Percentiles rank a stretch among this genome's conserved stretches.
Evolutionary conservation across 2,113 vertebrate species (phyloP).

Genomic region (Poicephalus gulielmi): DNA sequence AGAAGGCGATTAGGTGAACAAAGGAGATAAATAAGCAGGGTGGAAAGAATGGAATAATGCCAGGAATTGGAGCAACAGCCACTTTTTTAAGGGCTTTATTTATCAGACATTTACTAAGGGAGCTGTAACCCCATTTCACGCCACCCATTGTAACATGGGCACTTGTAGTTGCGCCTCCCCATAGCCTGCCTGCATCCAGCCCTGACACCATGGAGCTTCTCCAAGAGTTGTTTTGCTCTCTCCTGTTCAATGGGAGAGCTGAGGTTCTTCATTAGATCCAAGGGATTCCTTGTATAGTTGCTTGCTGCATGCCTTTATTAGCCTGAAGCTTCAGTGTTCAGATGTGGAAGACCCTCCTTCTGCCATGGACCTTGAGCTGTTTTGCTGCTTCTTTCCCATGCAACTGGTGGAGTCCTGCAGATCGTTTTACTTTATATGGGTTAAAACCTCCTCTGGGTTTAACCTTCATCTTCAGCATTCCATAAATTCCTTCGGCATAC

Average conservation of each 20-base stretch:
- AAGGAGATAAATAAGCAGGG: not conserved
- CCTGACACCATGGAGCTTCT: not conserved
- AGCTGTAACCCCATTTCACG: not conserved
- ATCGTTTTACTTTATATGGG: not conserved
- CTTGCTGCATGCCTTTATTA: not conserved
- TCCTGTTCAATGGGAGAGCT: not conserved
- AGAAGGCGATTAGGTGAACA: not conserved
- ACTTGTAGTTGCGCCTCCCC: not conserved
- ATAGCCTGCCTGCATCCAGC: not conserved
- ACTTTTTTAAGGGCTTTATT: not conserved
- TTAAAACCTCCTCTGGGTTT: not conserved
- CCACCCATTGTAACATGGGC: fast-evolving
- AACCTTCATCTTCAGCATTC: not conserved
- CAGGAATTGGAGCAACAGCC: not conserved
- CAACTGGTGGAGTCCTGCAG: not conserved
- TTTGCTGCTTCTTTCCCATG: not conserved
- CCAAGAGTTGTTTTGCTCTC: not conserved
- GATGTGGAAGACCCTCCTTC: not conserved
- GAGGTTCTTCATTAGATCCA: not conserved
- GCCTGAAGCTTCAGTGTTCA: fast-evolving
- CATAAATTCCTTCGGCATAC: not conserved
- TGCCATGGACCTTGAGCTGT: not conserved
- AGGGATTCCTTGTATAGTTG: not conserved
- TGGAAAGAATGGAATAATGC: not conserved
- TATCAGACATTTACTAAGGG: not conserved